phyloP scores from a whole-genome alignment of 2,797 vertebrate genomes.

The Xiphorhynchus erythropygius region DNA sequence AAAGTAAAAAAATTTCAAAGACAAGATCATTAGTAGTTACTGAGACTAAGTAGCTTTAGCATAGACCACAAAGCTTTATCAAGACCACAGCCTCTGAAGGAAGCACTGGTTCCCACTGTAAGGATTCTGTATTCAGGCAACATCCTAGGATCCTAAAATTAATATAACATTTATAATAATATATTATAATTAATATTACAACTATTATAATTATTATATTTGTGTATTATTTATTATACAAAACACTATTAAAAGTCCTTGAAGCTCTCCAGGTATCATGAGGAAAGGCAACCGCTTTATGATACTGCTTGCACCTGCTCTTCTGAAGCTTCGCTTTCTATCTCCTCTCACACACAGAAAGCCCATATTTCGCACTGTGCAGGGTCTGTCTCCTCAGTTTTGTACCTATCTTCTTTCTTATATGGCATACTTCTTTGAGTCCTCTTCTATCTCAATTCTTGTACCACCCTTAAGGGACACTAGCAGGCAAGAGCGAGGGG shows the following conservation, averaged over 20 bases:
- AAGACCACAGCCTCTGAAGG: constrained; percentile 8
- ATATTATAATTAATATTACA: background rate
- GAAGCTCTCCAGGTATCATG: background rate
- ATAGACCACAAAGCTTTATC: background rate
- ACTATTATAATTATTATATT: background rate
- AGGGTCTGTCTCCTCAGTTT: background rate
- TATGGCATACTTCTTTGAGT: background rate
- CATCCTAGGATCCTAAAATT: background rate
- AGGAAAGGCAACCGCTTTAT: background rate
- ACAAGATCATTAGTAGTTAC: background rate
- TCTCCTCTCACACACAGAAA: background rate
- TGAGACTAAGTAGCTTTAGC: background rate
- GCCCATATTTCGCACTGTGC: background rate
- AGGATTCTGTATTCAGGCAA: constrained; percentile 29
- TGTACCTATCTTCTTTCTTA: background rate
- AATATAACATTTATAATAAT: background rate
- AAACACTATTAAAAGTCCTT: background rate
- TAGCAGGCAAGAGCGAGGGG: background rate
- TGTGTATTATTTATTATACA: background rate
- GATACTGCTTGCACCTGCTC: background rate
- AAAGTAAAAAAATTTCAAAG: constrained; percentile 35
- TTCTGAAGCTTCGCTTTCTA: background rate
- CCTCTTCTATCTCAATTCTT: background rate
- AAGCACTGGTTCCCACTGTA: constrained; percentile 9
- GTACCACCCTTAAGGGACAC: background rate